phyloP scores from a whole-genome alignment of 2,888 invertebrate species.

The Polydrusus tereticollis region DNA sequence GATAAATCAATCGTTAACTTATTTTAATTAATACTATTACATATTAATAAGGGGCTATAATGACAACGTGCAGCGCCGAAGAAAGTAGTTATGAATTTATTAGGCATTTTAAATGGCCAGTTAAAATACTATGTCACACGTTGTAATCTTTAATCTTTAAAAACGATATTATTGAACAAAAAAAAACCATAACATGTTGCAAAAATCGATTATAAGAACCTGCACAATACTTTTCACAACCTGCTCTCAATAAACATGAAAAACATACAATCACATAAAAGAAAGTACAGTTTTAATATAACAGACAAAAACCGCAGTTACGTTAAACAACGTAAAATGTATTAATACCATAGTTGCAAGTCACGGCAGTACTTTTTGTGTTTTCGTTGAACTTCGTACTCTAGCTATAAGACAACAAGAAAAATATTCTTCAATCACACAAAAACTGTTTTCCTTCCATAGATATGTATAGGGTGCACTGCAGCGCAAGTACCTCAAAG shows the following conservation, averaged over 20 bases:
- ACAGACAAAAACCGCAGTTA: neutral
- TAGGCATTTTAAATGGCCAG: neutral
- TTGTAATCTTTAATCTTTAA: no score
- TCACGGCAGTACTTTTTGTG: neutral
- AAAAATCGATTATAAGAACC: neutral
- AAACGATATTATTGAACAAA: no score
- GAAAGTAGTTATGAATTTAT: conserved; percentile 1
- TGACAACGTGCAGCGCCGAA: conserved; percentile 1
- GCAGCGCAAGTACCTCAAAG: conserved; percentile 46
- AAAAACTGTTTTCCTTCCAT: neutral
- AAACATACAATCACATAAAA: neutral
- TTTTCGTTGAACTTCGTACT: neutral
- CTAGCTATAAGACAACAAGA: no score
- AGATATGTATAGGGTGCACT: conserved; percentile 35
- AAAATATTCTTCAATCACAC: no score
- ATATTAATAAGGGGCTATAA: neutral
- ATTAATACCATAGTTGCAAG: neutral
- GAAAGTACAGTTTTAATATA: neutral
- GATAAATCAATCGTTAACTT: neutral
- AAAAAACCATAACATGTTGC: neutral
- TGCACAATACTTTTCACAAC: neutral
- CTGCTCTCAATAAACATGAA: neutral
- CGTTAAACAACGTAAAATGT: neutral
- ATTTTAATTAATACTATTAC: conserved; percentile 7
- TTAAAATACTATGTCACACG: neutral